phyloP scores from a whole-genome alignment of 2,888 invertebrate genomes.

The Rhagonycha fulva region DNA sequence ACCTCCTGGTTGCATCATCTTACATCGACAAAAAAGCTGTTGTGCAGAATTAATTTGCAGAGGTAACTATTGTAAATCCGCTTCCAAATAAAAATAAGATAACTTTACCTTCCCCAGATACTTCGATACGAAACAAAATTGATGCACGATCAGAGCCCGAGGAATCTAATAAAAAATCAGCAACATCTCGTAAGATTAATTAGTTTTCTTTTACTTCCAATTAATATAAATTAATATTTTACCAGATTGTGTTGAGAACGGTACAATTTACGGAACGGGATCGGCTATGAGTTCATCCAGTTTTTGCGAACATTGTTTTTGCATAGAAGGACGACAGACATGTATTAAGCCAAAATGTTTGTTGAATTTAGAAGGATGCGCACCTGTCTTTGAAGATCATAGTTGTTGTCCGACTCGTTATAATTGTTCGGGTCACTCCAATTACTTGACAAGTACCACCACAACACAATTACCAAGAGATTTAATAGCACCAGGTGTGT shows the following conservation, averaged over 20 bases:
- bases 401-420: constrained; percentile 84
- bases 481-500: not conserved
- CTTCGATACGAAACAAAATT: constrained; percentile 39
- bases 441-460: constrained; percentile 41
- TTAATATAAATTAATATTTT: not conserved
- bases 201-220: constrained; percentile 3
- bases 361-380: constrained; percentile 73
- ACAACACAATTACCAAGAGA: constrained; percentile 15
- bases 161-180: constrained; percentile 9
- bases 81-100: not conserved
- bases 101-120: constrained; percentile 12
- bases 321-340: constrained; percentile 67
- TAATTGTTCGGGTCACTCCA: constrained; percentile 62
- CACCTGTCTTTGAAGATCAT: constrained; percentile 63
- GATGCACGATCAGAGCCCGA: constrained; percentile 48
- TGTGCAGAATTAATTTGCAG: constrained; percentile 80
- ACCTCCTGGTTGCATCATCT: constrained; percentile 72
- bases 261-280: constrained; percentile 75
- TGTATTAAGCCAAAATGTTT: constrained; percentile 84
- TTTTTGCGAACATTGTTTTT: constrained; percentile 88
- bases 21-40: constrained; percentile 71
- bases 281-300: constrained; percentile 81
- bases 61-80: constrained; percentile 57
- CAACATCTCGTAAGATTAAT: constrained; percentile 1
- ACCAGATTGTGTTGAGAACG: constrained; percentile 71